Conservation (phyloP, 2,113 vertebrate species). For the Butastur rufipennis region DNA sequence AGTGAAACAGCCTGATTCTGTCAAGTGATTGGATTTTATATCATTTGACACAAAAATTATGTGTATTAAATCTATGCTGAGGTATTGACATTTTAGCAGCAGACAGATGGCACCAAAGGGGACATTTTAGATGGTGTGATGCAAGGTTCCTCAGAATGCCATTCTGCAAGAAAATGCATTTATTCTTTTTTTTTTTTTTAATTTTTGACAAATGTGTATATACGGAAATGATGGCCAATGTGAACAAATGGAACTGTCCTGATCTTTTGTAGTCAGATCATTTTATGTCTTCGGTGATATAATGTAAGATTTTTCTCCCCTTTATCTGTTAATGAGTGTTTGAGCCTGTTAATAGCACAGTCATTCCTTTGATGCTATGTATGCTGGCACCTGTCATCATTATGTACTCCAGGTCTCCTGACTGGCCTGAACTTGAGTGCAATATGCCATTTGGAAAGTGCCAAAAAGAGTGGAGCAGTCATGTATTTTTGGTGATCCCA, state of each 20-base stretch:
- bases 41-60: background rate
- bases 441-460: background rate
- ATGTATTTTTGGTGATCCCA: background rate
- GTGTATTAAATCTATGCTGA: background rate
- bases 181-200: background rate
- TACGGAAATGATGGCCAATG: background rate
- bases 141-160: background rate
- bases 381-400: background rate
- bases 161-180: background rate
- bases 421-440: background rate
- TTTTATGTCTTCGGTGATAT: background rate
- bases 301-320: background rate
- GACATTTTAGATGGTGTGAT: background rate
- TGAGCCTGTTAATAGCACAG: background rate
- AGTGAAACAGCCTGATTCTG: background rate
- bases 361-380: background rate
- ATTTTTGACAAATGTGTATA: background rate
- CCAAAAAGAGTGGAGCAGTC: background rate
- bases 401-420: background rate
- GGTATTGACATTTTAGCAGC: background rate
- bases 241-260: background rate
- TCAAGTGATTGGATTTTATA: background rate
- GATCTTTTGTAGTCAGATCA: background rate
- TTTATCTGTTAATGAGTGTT: background rate
- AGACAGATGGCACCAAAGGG: background rate